Evolutionary conservation across 2,888 invertebrate genomes (phyloP), one percentile per base, ranked within the genome.

Genomic region (Podabrus alpinus): DNA sequence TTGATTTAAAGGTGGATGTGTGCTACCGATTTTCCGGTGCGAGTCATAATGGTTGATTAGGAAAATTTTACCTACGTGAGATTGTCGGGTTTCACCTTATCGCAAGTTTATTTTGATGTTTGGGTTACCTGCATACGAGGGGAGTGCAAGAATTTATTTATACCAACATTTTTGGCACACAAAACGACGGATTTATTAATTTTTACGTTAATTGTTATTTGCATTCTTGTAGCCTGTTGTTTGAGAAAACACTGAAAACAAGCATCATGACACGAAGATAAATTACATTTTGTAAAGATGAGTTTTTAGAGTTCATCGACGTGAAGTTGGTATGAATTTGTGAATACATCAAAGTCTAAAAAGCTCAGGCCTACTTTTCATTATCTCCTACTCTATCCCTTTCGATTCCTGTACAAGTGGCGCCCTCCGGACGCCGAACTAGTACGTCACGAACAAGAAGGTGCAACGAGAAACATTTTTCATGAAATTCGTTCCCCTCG

Each of bases 301-400:
- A 86, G 86, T 87, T 87, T 86, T 86, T 85, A 82, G 86, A 86
- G 87, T 86, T 86, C 86, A 87, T 87, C 86, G 86, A 87, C 86
- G 86, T 85, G 85, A 85, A 86, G 86, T 86, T 84, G 85, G 84
- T 85, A 86, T 86, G 86, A 87, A 87, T 87, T 87, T 86, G 86
- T 85, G 85, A 86, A 87, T 86, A 87, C 86, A 87, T 87, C 87
- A 87, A 87, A 87, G 87, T 87, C 87, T 84, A 82, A 85, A 85
- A 84, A 84, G 85, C 85, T 83, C 85, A 81, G 84, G 84, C 85
- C 85, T 85, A 86, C 86, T 86, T 87, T 86, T 87, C 86, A 87
- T 87, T 87, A 87, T 85, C 82, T 82, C 82, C 80, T 81, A 73
- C 78, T 78, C 76, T 68, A 73, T 77, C 77, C 78, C 73, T 71